Base-by-base conservation (phyloP, 2,113 vertebrate genomes). In the Hypocryptadius cinnamomeus region DNA sequence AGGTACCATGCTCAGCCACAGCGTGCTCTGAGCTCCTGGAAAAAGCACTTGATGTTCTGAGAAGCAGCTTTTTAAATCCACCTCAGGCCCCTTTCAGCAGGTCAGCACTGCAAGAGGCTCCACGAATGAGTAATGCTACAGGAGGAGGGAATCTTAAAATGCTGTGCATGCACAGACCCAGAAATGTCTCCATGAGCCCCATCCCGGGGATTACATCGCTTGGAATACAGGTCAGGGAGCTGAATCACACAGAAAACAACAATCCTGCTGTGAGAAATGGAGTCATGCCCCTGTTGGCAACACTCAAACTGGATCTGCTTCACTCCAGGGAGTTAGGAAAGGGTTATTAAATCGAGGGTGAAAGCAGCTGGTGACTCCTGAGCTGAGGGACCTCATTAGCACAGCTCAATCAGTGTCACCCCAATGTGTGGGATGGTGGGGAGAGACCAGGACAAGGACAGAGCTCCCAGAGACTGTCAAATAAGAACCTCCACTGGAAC, bases 221-320 rank as follows among this genome's bases (percentile, higher is more conserved):
- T 87, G 82, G 69, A 95, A 92, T 47, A 65, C 33, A 73, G 89
- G 78, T 68, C 73, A 93, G 64, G 65, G 70, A 79, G 87, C 73
- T 93, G 93, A 95, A 73, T 96, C 92, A 93, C 64, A 54, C 5
- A 27, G 53, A 25, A 85, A 91, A 78, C 83, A 60, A 25, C 64
- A 83, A 48, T 7, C 66, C 47, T 63, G 50, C 87, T 45, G 70
- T 10, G 61, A 27, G 54, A 61, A 69, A 64, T 0, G 3, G 79
- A 95, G 79, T 79, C 61, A 1, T 68, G 80, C 5, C 77, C 81
- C 79, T 91, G 50, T 33, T 70, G 79, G 60, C 83, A 96, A 80
- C 85, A 28, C 27, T 77, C 48, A 6, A 21, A 33, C 3, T 64
- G 83, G 88, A 92, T 57, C 60, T 85, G 79, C 63, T 86, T 72